Base-by-base conservation (phyloP, 2,888 invertebrate species). In the Erannis defoliaria region DNA sequence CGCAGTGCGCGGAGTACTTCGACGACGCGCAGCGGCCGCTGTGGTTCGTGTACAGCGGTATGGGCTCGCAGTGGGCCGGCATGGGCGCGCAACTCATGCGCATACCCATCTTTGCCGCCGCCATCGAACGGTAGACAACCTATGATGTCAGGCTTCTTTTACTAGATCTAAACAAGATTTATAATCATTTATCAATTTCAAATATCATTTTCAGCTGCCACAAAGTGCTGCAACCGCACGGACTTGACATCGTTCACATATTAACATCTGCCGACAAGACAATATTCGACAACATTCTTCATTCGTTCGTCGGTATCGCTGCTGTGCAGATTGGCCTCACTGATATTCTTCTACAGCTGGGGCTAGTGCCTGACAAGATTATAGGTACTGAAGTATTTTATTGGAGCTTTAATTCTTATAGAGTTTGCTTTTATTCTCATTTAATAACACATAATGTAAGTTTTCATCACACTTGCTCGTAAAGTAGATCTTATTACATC, bases 1-100 rank as follows among this genome's bases (percentile, higher is more conserved):
- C 14, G 0, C 23, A 37, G 21, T 16, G 16, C 37, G 50, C 16
- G 14, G 50, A 76, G 12, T 86, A 86, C 61, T 84, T 77, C 19
- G 84, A 88, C 45, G 74, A 82, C 6, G 84, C 72, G 0, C 76
- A 77, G 18, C 78, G 93, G 0, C 95, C 95, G 1, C 83, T 96
- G 10, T 96, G 95, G 94, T 95, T 94, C 79, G 93, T 96, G 62
- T 96, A 95, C 88, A 95, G 95, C 62, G 96, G 96, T 8, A 95
- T 96, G 95, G 96, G 95, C 9, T 94, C 94, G 0, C 96, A 96
- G 78, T 96, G 95, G 96, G 82, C 93, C 19, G 94, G 94, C 23
- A 96, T 96, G 95, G 95, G 95, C 0, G 78, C 87, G 16, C 89
- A 94, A 37, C 90, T 96, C 73, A 94, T 96, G 94, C 82, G 88